Base-by-base conservation (phyloP, 2,797 vertebrate genomes). In the Diplodus puntazzo region DNA sequence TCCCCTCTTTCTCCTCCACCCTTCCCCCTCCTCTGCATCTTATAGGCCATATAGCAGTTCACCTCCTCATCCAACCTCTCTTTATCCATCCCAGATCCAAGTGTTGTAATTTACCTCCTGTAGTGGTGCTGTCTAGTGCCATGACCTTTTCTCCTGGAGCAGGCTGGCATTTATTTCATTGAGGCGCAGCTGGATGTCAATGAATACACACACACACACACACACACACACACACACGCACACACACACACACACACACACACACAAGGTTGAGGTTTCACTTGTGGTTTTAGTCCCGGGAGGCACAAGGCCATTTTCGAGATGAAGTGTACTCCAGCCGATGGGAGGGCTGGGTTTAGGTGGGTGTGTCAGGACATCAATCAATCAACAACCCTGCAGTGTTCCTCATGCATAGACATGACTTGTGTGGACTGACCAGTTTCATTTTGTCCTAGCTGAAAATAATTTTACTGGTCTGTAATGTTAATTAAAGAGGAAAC, bases 91-190 rank as follows among this genome's bases (percentile, higher is more conserved):
- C 25, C 67, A n/a, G 48, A 61, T 5, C 61, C 53, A 75, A 73
- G 58, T 52, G 52, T 72, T 73, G 65, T 86, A 61, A 79, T 87
- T 88, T 75, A 71, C 74, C 82, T 67, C 79, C 79, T 18, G 21
- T 50, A 48, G 78, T 68, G 75, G 21, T 67, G 55, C 62, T 14
- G 59, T 79, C 72, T 66, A 21, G 25, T 75, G 81, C 73, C 11
- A 57, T 91, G 86, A 90, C 91, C 93, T 89, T 92, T 90, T 78
- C 69, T 82, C 59, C 80, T 65, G 75, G 69, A 89, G 79, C 70
- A 77, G 27, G 59, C 50, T 64, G 81, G 23, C 78, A 77, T 85
- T 85, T 81, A 83, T 80, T 84, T 86, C 65, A 64, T 21, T 75
- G 71, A 77, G 76, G 65, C 73, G 12, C 81, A 82, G 86, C 81